Conservation (phyloP, 2,113 vertebrate genomes). For the Brachypodius melanocephalos region DNA sequence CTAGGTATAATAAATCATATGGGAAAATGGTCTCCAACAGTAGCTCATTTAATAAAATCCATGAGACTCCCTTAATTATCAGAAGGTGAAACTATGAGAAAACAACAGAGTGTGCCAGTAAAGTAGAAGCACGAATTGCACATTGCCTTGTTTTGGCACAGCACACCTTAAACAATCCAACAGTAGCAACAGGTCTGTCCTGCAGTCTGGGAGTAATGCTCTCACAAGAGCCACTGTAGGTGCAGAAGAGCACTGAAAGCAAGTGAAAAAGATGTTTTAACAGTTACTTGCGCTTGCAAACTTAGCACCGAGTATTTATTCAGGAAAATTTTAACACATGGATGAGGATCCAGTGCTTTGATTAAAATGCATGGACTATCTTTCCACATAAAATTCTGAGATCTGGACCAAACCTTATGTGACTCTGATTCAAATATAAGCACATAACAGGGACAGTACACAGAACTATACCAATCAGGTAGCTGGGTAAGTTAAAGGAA, state of each 20-base stretch:
- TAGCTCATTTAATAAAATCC: neutral
- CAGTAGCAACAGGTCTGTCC: neutral
- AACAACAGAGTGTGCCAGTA: neutral
- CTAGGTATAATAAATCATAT: neutral
- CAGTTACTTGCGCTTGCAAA: neutral
- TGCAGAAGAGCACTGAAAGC: neutral
- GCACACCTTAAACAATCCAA: neutral
- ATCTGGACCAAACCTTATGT: neutral
- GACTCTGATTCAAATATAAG: neutral
- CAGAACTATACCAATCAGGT: neutral
- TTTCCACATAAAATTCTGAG: neutral
- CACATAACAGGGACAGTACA: neutral
- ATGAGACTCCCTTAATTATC: neutral
- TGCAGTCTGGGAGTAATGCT: neutral
- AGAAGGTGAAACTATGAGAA: neutral
- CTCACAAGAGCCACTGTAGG: neutral
- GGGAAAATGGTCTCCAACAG: neutral
- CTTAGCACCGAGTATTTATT: neutral
- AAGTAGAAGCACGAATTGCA: neutral
- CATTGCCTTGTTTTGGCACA: neutral
- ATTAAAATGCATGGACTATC: neutral
- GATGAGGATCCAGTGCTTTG: neutral
- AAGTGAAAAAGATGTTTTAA: neutral
- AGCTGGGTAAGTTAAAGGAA: neutral
- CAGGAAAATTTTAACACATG: neutral